Evolutionary conservation across 2,888 invertebrate species (phyloP), one percentile per base, ranked within the genome.

Genomic region (Catocala sponsa): DNA sequence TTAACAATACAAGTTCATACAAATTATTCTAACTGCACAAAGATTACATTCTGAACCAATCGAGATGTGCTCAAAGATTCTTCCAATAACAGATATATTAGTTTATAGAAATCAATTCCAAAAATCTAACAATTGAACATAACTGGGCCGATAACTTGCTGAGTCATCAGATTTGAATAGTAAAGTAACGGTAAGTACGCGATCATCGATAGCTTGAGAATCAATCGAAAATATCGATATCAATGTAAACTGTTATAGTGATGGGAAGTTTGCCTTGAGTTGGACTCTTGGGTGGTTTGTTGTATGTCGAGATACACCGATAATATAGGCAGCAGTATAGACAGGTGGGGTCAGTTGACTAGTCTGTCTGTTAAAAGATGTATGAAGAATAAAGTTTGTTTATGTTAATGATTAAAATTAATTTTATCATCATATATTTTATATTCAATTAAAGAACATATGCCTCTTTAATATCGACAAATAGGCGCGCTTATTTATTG

Each of bases 81-180:
- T 52, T 33, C 38, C 59, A 62, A 66, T 63, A 68, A 72, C 53
- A 65, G 67, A 73, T 55, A 70, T 62, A 72, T 74, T 74, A 72
- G 62, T 67, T 66, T 58, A 80, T 66, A 79, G 75, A 80, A 82
- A 84, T 87, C 83, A 81, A 86, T 84, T 82, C 79, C 70, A 72
- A 84, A 88, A 86, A 87, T 84, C 80, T 78, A 78, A 86, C 87
- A 89, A 88, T 84, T 72, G 70, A 71, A 78, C 80, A 78, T 84
- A 91, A 90, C 83, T 88, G 82, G 87, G 86, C 78, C 87, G 81
- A 83, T 86, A 72, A 84, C 86, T 86, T 84, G 83, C 81, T 77
- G 81, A 85, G 85, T 89, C 90, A 85, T 72, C 80, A 70, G 67
- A 89, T 89, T 85, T 85, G 71, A 85, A 84, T 83, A 80, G 69